Percentiles rank a stretch among this genome's conserved stretches.
These are phyloP conservation scores for Toxotes lorentzi DNA, from an alignment of 2,797 vertebrate species.

Conservation along the genomic window DNA sequence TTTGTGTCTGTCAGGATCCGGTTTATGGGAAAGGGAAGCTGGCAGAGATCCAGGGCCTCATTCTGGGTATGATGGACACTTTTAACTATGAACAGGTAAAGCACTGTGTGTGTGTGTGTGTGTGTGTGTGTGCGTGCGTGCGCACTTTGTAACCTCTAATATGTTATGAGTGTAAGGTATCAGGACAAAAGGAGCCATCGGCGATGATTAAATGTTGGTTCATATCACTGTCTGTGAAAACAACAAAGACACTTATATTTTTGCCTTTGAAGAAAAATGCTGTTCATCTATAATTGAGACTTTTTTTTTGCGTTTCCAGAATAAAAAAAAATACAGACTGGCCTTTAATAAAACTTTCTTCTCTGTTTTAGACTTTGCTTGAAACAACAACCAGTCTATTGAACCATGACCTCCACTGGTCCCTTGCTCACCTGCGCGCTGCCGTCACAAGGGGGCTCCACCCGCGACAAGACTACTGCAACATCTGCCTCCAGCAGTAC, in stretches of 20 bases:
- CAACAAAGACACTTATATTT: not conserved
- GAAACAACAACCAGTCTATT: constrained; percentile 96
- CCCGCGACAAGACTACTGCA: constrained; percentile 95
- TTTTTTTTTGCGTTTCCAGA: not conserved
- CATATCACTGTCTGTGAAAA: not conserved
- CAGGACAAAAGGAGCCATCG: no score
- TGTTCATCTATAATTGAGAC: no score
- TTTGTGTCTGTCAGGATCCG: constrained; percentile 88
- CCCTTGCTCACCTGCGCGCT: constrained; percentile 92
- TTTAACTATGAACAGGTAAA: constrained; percentile 96
- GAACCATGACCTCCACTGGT: constrained; percentile 98
- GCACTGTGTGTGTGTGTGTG: not conserved
- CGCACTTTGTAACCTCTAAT: no score
- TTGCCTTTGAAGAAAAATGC: no score
- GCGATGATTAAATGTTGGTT: no score
- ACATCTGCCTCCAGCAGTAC: constrained; percentile 96
- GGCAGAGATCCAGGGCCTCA: constrained; percentile 95
- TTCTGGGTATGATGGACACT: constrained; percentile 97
- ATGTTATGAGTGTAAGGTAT: no score
- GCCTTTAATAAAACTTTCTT: not conserved
- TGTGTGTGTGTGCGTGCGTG: not conserved
- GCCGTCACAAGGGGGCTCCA: constrained; percentile 93
- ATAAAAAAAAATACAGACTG: not conserved
- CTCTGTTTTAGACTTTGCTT: constrained; percentile 88
- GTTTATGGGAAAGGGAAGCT: constrained; percentile 96